These are phyloP conservation scores for Nasua narica DNA, from an alignment of 2,797 vertebrate genomes.

Conservation along the genomic window DNA sequence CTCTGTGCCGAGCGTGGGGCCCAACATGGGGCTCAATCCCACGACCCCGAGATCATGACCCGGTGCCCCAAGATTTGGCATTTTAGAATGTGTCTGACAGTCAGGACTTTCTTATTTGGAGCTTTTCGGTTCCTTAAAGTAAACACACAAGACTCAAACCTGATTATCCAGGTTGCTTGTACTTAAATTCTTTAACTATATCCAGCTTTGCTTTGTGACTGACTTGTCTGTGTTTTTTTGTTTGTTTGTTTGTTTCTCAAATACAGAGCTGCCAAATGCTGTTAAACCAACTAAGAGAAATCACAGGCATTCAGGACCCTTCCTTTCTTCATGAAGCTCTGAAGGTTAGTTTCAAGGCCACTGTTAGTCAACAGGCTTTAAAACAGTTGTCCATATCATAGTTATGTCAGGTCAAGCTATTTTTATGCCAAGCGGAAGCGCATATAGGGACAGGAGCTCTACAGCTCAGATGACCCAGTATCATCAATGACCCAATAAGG, in stretches of 20 bases:
- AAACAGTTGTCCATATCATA: background rate
- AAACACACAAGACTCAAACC: background rate
- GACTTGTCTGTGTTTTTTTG: background rate
- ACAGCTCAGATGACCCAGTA: background rate
- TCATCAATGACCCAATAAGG: background rate
- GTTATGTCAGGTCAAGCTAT: background rate
- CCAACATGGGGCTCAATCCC: background rate
- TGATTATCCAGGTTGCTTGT: background rate
- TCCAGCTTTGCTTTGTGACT: background rate
- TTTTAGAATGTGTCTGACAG: background rate
- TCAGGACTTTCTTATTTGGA: background rate
- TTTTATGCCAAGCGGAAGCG: background rate
- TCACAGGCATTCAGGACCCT: conserved; percentile 93
- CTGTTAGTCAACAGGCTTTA: background rate
- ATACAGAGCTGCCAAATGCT: conserved; percentile 86
- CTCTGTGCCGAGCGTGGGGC: background rate
- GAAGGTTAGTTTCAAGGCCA: conserved; percentile 85
- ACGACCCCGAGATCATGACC: background rate
- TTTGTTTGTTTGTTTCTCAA: conserved; percentile 26
- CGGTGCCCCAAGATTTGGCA: background rate
- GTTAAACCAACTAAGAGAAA: conserved; percentile 93
- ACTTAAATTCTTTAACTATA: background rate
- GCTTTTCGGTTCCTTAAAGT: background rate
- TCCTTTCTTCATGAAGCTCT: conserved; percentile 90
- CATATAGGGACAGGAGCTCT: background rate